Evolutionary conservation across 2,888 invertebrate genomes (phyloP).

Genomic region (Melipona bicolor): DNA sequence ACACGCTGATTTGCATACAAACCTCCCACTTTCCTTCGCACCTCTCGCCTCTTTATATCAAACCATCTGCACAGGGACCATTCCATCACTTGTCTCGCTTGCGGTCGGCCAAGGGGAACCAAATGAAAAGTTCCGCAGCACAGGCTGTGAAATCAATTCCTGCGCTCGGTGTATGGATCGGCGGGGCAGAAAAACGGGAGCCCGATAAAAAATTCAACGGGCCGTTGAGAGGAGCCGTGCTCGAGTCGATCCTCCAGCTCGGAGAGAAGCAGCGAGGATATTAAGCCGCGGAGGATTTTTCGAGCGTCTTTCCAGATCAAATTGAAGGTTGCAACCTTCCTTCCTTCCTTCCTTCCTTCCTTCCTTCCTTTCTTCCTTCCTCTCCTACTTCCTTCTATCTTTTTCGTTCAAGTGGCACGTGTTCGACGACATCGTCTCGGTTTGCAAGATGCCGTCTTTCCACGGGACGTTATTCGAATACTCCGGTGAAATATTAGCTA

Average conservation of each 20-base stretch:
- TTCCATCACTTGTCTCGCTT: too few relatives aligned
- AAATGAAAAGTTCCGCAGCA: neutral
- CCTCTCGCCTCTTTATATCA: neutral
- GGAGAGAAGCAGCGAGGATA: constrained; percentile 18
- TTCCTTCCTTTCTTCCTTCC: constrained; percentile 14
- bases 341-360: constrained; percentile 11
- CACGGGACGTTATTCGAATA: constrained; percentile 65
- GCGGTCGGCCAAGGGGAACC: neutral
- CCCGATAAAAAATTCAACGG: constrained; percentile 43
- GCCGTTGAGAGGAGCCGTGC: constrained; percentile 14
- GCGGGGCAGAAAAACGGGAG: constrained; percentile 27
- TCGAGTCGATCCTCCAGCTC: constrained; percentile 37
- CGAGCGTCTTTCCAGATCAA: neutral
- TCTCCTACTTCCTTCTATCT: neutral
- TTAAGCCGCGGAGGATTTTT: constrained; percentile 48
- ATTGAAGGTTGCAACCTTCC: neutral
- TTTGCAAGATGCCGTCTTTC: constrained; percentile 43
- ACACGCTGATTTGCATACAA: neutral
- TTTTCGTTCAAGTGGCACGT: constrained; percentile 25
- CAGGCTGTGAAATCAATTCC: constrained; percentile 43
- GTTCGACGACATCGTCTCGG: constrained; percentile 53
- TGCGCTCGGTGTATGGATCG: constrained; percentile 19
- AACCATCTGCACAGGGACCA: neutral
- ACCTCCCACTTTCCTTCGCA: neutral
- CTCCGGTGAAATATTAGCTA: constrained; percentile 73